A percentile compares a stretch with the other conserved stretches of the same genome.
phyloP scores from a whole-genome alignment of 2,113 vertebrate species.

The Crotalus horridus region DNA sequence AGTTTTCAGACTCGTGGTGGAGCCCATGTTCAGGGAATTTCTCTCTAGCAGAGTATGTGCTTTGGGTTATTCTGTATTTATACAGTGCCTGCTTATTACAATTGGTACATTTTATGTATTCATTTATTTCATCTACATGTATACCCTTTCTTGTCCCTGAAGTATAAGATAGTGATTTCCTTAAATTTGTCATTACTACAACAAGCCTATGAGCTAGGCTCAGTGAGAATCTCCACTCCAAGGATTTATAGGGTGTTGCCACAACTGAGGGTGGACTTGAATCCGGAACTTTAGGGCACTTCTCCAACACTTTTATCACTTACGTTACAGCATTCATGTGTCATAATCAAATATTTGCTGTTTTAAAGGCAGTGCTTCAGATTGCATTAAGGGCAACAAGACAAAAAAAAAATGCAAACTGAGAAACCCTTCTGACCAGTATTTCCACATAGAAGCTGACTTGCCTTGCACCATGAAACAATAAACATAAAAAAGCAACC shows the following conservation, averaged over 20 bases:
- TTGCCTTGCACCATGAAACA: background rate
- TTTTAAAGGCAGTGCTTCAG: background rate
- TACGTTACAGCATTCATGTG: background rate
- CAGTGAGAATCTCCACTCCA: background rate
- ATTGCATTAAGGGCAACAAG: background rate
- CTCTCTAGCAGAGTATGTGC: background rate
- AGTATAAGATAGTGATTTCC: background rate
- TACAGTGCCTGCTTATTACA: background rate
- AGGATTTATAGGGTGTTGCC: background rate
- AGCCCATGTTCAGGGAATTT: background rate
- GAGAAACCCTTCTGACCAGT: background rate
- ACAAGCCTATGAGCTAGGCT: background rate
- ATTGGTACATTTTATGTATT: background rate
- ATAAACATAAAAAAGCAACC: background rate
- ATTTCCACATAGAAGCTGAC: background rate
- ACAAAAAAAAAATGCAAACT: background rate
- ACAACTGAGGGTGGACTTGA: background rate
- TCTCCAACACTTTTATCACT: background rate
- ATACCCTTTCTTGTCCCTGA: background rate
- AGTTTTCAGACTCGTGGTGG: background rate
- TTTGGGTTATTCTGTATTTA: background rate
- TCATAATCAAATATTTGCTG: background rate
- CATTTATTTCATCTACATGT: background rate
- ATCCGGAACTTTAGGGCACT: background rate
- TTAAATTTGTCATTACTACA: background rate